These are phyloP conservation scores for Equus quagga DNA, from an alignment of 2,113 vertebrate genomes.

Conservation along the genomic window DNA sequence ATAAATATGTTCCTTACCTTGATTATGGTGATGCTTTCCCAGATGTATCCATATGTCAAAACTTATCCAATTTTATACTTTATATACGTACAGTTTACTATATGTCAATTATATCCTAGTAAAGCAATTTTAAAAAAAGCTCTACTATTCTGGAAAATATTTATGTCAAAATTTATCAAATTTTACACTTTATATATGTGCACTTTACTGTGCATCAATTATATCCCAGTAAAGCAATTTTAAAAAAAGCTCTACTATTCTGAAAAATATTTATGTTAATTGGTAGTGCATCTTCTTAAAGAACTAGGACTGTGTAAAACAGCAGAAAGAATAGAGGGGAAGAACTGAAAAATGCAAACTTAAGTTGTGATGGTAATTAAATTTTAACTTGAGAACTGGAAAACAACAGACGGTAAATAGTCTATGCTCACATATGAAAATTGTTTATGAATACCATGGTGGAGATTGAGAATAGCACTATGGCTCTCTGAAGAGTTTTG, in stretches of 20 bases:
- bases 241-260: neutral
- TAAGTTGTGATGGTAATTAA: slow-evolving; percentile 55
- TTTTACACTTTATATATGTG: neutral
- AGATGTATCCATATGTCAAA: neutral
- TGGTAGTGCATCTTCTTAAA: neutral
- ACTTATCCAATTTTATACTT: neutral
- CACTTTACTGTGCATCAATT: neutral
- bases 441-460: slow-evolving; percentile 52
- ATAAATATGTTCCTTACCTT: neutral
- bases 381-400: slow-evolving; percentile 58
- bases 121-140: neutral
- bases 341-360: slow-evolving; percentile 30
- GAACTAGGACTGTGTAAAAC: neutral
- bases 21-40: neutral
- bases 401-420: slow-evolving; percentile 68
- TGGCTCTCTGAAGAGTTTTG: slow-evolving; percentile 57
- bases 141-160: neutral
- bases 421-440: slow-evolving; percentile 49
- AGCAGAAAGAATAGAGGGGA: neutral
- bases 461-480: slow-evolving; percentile 60
- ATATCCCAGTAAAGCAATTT: neutral
- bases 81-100: neutral
- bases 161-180: neutral
- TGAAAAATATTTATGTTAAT: neutral
- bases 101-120: neutral